A percentile compares a stretch with the other conserved stretches of the same genome.
phyloP scores from a whole-genome alignment of 1,140 invertebrate species.

The Drosophila nasuta region DNA sequence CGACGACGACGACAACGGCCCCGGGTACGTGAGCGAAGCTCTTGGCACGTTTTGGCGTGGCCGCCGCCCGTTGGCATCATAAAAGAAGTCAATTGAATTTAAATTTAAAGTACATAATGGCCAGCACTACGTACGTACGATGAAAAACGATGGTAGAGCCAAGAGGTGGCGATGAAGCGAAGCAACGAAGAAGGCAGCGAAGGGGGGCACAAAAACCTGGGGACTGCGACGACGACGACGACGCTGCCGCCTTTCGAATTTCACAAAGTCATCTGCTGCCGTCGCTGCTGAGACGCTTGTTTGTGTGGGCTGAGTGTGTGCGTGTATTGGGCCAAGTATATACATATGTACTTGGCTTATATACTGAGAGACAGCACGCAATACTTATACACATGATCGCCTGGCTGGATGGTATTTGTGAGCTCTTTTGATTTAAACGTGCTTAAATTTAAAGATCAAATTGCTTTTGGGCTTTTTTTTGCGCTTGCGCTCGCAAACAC shows the following conservation, averaged over 20 bases:
- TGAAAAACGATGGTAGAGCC: slow-evolving; percentile 34
- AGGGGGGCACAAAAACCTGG: slow-evolving; percentile 31
- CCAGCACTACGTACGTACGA: slow-evolving; percentile 45
- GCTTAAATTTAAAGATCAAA: slow-evolving; percentile 83
- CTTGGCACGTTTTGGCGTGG: slow-evolving; percentile 74
- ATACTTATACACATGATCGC: slow-evolving; percentile 51
- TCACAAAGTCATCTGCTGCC: slow-evolving; percentile 77
- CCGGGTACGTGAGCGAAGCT: slow-evolving; percentile 62
- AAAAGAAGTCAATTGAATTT: slow-evolving; percentile 84
- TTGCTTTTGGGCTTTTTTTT: slow-evolving; percentile 59
- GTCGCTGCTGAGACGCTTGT: slow-evolving; percentile 51
- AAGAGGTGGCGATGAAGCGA: slow-evolving; percentile 27
- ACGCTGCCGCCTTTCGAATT: slow-evolving; percentile 79
- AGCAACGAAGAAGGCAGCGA: background rate
- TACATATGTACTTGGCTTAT: slow-evolving; percentile 32
- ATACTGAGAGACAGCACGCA: slow-evolving; percentile 37
- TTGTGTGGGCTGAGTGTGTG: slow-evolving; percentile 57
- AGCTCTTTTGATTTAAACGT: slow-evolving; percentile 82
- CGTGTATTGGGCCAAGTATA: slow-evolving; percentile 45
- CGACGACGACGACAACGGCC: slow-evolving; percentile 34
- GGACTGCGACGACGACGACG: slow-evolving; percentile 31
- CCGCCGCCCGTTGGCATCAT: slow-evolving; percentile 80
- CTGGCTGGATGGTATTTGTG: slow-evolving; percentile 36
- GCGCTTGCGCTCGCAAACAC: slow-evolving; percentile 19
- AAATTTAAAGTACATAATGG: slow-evolving; percentile 84